Percentiles rank a stretch among this genome's conserved stretches.
phyloP scores from a whole-genome alignment of 2,797 vertebrate genomes.

The Onychomys torridus region DNA sequence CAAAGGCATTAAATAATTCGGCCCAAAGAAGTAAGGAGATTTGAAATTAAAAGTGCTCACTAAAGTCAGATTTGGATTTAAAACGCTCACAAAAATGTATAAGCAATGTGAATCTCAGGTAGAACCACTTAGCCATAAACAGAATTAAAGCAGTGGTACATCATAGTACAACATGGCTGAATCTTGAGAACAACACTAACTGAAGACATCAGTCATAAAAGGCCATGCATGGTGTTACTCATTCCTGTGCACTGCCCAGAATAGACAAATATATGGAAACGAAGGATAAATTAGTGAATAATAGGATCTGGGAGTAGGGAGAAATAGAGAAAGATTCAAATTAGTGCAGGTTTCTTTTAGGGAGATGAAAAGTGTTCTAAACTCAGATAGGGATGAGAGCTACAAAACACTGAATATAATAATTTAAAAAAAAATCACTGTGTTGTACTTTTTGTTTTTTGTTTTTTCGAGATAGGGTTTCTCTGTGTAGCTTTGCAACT shows the following conservation, averaged over 20 bases:
- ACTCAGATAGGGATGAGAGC: not conserved
- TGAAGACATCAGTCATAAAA: not conserved
- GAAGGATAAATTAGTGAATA: slow-evolving; percentile 33
- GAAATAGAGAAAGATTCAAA: not conserved
- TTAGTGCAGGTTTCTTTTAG: not conserved
- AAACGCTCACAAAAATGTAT: slow-evolving; percentile 11
- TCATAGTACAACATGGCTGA: not conserved
- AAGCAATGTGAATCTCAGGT: not conserved
- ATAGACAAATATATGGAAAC: not conserved
- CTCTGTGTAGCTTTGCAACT: no score
- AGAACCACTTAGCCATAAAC: not conserved
- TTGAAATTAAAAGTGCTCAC: slow-evolving; percentile 29
- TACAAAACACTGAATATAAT: not conserved
- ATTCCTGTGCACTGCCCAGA: not conserved
- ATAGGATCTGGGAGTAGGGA: not conserved
- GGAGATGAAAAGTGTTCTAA: slow-evolving; percentile 1
- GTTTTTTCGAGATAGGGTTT: no score
- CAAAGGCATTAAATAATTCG: not conserved
- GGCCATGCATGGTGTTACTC: not conserved
- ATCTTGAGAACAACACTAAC: not conserved
- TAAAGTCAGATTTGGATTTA: slow-evolving; percentile 21
- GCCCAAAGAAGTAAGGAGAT: not conserved
- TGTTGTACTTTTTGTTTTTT: not conserved
- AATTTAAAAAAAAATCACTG: not conserved
- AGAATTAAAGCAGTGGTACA: not conserved